Evolutionary conservation across 2,888 invertebrate genomes (phyloP).

Genomic region (Exocentrus adspersus): DNA sequence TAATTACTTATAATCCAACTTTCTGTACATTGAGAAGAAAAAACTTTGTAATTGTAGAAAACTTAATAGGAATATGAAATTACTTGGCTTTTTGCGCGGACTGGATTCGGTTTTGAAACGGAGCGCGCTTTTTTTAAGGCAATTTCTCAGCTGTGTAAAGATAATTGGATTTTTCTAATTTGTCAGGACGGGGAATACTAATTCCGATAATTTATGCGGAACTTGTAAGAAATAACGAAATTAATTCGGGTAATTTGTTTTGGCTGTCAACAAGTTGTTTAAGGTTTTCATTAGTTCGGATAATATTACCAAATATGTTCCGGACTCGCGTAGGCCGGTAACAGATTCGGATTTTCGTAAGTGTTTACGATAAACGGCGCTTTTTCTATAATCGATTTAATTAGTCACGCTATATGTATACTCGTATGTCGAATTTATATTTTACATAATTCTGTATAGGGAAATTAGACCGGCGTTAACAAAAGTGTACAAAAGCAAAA

Average conservation of each 20-base stretch:
- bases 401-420: too few species aligned
- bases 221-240: constrained; percentile 20
- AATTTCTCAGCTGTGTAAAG: constrained; percentile 3
- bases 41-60: constrained; percentile 6
- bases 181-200: constrained; percentile 19
- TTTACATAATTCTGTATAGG: too few species aligned
- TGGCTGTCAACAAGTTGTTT: constrained; percentile 22
- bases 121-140: constrained; percentile 2
- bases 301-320: not conserved
- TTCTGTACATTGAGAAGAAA: not conserved
- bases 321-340: not conserved
- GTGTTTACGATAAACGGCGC: too few species aligned
- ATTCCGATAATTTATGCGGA: constrained; percentile 16
- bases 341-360: not conserved
- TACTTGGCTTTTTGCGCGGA: not conserved
- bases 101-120: constrained; percentile 5
- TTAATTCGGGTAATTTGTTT: constrained; percentile 25
- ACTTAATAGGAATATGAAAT: constrained; percentile 3
- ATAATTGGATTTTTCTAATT: constrained; percentile 28
- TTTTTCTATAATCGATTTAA: too few species aligned
- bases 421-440: too few species aligned
- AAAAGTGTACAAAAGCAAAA: too few species aligned
- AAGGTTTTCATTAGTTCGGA: not conserved
- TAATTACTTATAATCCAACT: constrained; percentile 3
- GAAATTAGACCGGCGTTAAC: too few species aligned